Evolutionary conservation across 2,113 vertebrate genomes (phyloP), one percentile per base, ranked within the genome.

Genomic region (Crotalus helleri): DNA sequence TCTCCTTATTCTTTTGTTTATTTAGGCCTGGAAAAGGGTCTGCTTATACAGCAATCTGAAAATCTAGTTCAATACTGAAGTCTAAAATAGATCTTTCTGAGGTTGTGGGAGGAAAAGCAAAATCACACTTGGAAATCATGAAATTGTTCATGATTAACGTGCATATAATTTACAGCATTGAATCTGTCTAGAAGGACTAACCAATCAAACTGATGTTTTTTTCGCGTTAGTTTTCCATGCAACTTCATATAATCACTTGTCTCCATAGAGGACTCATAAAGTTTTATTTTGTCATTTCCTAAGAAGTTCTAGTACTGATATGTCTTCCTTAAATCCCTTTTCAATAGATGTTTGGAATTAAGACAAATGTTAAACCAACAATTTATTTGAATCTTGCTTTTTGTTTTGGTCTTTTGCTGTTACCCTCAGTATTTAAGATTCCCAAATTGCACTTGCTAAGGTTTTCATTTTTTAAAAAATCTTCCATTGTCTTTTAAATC

Each of bases 331-430:
- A 93, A 97, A 94, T 94, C 88, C 74, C 44, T 86, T 93, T 93
- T 95, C 93, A 95, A 95, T 93, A 96, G 93, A 94, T 94, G 91
- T 94, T 91, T 94, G 93, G 95, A 96, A 96, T 96, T 95, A 95
- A 95, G 94, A 96, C 88, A 96, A 96, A 94, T 51, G 58, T 92
- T 96, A 95, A 94, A 92, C 96, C 91, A 95, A 94, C 92, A 88
- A 93, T 0, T 10, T 91, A 64, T 64, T 95, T 91, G 88, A 64
- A 55, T 61, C 23, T 91, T 95, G 46, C 5, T 90, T 51, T 90
- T 89, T 51, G 0, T 94, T 10, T 94, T 95, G 92, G 93, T 89
- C 54, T 95, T 94, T 93, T 64, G 57, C 0, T 15, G 10, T 53
- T 94, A 88, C 57, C 85, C 85, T 64, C 93, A 92, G 39, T 89